Base-by-base conservation (phyloP, 2,888 invertebrate species). In the Eupithecia dodoneata region DNA sequence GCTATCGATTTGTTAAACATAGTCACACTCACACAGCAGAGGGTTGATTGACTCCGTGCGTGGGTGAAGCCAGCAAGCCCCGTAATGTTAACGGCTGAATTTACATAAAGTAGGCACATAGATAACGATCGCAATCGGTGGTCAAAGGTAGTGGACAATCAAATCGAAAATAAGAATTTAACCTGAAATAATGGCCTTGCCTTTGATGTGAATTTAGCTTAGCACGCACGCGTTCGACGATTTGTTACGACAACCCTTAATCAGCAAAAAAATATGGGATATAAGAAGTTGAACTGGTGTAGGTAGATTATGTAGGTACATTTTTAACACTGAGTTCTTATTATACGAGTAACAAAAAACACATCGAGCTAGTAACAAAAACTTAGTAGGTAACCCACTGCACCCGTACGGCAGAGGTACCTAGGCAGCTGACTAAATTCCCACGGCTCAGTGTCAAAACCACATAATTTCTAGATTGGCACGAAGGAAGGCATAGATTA, bases 1-100 rank as follows among this genome's bases (percentile, higher is more conserved):
- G 18, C n/a, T 78, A 91, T 91, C 86, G 90, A 91, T 91, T 88
- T 76, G 81, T 85, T 85, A 85, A 84, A 85, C 86, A 85, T 86
- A 85, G 84, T 85, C 86, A 85, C 83, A 81, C 70, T 85, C 86
- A 85, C 83, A 81, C 70, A 70, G 18, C 47, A 47, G 47, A n/a
- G 47, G 87, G 91, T 89, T 91, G 84, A 87, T 86, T 90, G 91
- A 91, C 91, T 88, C 81, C 81, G 75, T 73, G 73, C 77, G 79
- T 80, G 75, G 76, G 76, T 75, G 74, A 78, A 71, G 72, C 77
- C 83, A 84, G 86, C 85, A 84, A 79, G 78, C 78, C 63, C 81
- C 75, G 81, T 86, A 86, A 87, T 85, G 83, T 82, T 81, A 80
- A 66, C 44, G 42, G 44, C 77, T 81, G 81, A 81, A 85, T 89